Percentiles rank a stretch among this genome's conserved stretches.
phyloP scores from a whole-genome alignment of 2,797 vertebrate genomes.

The Cottoperca gobio region DNA sequence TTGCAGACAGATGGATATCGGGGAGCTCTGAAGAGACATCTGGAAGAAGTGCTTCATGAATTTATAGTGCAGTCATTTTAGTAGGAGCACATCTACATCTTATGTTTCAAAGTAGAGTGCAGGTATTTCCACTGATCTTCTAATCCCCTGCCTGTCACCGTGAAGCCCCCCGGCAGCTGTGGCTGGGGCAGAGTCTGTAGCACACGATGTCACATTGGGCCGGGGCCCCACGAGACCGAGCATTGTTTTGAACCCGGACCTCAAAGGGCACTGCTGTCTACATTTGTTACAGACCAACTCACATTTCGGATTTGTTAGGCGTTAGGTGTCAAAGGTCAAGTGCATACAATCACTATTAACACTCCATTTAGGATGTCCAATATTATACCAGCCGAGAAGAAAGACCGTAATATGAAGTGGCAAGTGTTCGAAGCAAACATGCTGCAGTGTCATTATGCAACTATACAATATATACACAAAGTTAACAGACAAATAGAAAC shows the following conservation, averaged over 20 bases:
- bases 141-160: neutral
- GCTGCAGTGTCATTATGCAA: too few relatives aligned
- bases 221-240: neutral
- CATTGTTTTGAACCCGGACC: constrained; percentile 7
- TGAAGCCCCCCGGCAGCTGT: constrained; percentile 39
- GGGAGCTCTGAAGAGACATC: constrained; percentile 17
- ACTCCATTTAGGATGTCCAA: neutral
- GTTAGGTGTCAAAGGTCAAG: constrained; percentile 30
- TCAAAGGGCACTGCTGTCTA: neutral
- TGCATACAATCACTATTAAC: constrained; percentile 9
- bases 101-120: neutral
- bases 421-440: neutral
- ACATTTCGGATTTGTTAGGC: constrained; percentile 4
- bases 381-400: neutral
- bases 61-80: constrained; percentile 23
- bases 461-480: too few relatives aligned
- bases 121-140: constrained; percentile 21
- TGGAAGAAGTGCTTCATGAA: constrained; percentile 34
- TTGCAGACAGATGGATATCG: constrained; percentile 23
- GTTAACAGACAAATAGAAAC: neutral
- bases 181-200: neutral
- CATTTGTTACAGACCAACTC: neutral
- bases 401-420: neutral
- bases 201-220: constrained; percentile 15
- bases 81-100: neutral